phyloP scores from a whole-genome alignment of 2,113 vertebrate genomes.

The Podarcis muralis region DNA sequence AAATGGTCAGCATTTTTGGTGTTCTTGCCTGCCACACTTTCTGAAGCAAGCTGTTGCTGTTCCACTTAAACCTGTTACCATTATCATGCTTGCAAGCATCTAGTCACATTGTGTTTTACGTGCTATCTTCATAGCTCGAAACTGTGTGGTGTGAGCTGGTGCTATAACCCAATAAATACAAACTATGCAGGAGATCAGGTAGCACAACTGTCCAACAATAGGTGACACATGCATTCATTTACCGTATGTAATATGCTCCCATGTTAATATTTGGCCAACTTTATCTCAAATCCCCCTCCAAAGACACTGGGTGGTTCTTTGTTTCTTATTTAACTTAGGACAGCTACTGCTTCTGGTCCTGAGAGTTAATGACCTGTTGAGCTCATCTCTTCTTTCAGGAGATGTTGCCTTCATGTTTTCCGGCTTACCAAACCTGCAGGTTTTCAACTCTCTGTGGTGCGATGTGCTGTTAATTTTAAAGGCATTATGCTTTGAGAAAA shows the following conservation, averaged over 20 bases:
- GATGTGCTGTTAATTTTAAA: neutral
- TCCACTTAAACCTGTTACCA: conserved; percentile 1
- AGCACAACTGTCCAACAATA: neutral
- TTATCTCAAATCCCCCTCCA: neutral
- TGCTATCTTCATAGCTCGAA: conserved; percentile 12
- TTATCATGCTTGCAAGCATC: conserved; percentile 35
- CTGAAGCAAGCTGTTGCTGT: conserved; percentile 48
- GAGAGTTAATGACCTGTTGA: neutral
- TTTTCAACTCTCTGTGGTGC: neutral
- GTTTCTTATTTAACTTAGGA: neutral
- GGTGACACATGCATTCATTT: neutral
- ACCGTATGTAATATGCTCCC: rapidly evolving
- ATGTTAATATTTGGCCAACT: rapidly evolving
- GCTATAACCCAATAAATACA: conserved; percentile 27
- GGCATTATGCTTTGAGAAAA: neutral
- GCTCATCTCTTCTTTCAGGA: neutral
- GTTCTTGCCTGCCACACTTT: conserved; percentile 40
- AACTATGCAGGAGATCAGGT: neutral
- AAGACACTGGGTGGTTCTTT: rapidly evolving
- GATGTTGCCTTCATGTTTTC: neutral
- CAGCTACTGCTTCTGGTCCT: neutral
- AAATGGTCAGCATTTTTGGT: neutral
- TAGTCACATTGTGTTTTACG: conserved; percentile 40
- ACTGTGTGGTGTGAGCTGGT: neutral
- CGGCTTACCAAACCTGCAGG: rapidly evolving